These are phyloP conservation scores for Latrodectus geometricus DNA, from an alignment of 1,140 invertebrate species.

Conservation along the genomic window DNA sequence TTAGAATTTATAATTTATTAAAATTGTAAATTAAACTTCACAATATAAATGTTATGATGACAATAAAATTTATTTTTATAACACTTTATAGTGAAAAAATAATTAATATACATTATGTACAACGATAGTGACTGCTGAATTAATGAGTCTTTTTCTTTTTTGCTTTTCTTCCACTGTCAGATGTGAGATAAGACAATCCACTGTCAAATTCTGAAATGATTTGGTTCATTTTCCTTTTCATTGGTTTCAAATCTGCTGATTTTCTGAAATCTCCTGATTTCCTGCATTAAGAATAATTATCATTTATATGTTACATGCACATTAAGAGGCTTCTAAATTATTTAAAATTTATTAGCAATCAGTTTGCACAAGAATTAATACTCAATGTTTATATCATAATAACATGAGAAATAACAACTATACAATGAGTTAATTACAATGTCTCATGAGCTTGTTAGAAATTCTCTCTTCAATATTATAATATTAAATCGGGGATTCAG, in stretches of 20 bases:
- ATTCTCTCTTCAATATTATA: no score
- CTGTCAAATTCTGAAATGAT: conserved; percentile 59
- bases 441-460: no score
- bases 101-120: background rate
- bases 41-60: background rate
- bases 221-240: background rate
- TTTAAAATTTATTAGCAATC: no score
- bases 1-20: no score
- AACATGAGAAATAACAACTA: no score
- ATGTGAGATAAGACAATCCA: conserved; percentile 20
- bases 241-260: background rate
- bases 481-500: no score
- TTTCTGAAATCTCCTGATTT: background rate
- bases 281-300: no score
- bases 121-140: background rate
- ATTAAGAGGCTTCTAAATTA: no score
- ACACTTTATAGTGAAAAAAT: background rate
- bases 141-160: background rate
- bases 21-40: background rate
- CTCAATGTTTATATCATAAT: no score
- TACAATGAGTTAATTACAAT: no score
- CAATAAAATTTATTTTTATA: background rate
- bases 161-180: background rate
- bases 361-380: no score
- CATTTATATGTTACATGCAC: no score